Evolutionary conservation across 2,888 invertebrate genomes (phyloP).

Genomic region (Saturnia japonica): DNA sequence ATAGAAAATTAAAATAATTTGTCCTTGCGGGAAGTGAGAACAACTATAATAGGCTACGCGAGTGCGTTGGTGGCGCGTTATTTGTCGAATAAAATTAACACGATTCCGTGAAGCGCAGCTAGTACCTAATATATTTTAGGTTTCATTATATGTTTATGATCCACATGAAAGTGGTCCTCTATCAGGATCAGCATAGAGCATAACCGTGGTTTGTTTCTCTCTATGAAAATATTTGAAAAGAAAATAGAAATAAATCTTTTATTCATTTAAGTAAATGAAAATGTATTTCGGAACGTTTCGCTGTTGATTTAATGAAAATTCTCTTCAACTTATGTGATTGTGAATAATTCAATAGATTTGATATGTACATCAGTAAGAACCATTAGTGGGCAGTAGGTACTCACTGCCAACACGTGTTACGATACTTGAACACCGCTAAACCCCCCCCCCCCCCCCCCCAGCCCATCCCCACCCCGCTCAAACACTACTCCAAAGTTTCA

Average conservation of each 20-base stretch:
- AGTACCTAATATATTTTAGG: too few species aligned
- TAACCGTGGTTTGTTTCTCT: neutral
- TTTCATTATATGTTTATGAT: too few species aligned
- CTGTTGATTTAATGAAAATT: neutral
- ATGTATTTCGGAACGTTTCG: neutral
- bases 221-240: neutral
- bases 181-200: neutral
- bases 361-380: neutral
- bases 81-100: too few species aligned
- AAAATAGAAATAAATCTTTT: neutral
- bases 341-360: neutral
- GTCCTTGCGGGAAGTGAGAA: too few species aligned
- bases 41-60: too few species aligned
- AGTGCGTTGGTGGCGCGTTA: too few species aligned
- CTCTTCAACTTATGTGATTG: neutral
- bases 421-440: neutral
- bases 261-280: neutral
- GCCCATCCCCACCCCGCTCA: too few species aligned
- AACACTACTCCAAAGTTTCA: too few species aligned
- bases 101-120: too few species aligned
- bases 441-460: neutral
- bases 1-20: too few species aligned
- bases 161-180: too few species aligned
- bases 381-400: neutral
- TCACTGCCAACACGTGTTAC: neutral